Base-by-base conservation (phyloP, 2,888 invertebrate species). In the Leptopilina syphax region DNA sequence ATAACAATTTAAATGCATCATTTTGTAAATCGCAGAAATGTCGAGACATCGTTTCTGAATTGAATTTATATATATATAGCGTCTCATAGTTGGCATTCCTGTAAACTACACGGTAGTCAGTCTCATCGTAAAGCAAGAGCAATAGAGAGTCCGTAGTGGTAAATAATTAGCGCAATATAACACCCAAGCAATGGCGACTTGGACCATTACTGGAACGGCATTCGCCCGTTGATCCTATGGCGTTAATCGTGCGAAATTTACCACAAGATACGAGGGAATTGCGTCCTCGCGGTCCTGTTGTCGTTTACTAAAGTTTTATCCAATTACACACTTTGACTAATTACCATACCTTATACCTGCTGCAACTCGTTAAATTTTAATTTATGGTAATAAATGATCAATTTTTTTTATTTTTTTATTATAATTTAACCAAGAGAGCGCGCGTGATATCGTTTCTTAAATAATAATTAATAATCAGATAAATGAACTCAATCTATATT, bases 101-200 rank as follows among this genome's bases (percentile, higher is more conserved):
- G 50, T 50, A 67, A 34, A 50, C 41, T 41, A 70, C 54, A 70
- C 54, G 54, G 12, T 54, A 70, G 54, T 70, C 27, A 70, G 70
- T 70, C 54, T 67, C 67, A 44, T 70, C 63, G 63, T 63, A 63
- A 63, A 54, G 70, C 68, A 44, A 44, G 50, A 12, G 70, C 27
- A 70, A 70, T 70, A 77, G 80, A 83, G 81, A 80, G 81, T 77
- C 78, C 78, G 80, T 81, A 78, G 80, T 77, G 82, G 67, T 83
- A 80, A 83, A 83, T 83, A 81, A 80, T 81, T 79, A 80, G 79
- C 67, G 81, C 80, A 57, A 76, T 80, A 83, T 83, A 81, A 80
- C 78, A 81, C 73, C 73, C 76, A 76, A 80, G 66, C 79, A 80
- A 78, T 6, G 83, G 79, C 81, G 78, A 78, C 81, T 78, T 63